Evolutionary conservation across 2,797 vertebrate genomes (phyloP), one percentile per base, ranked within the genome.

Genomic region (Discoglossus pictus): DNA sequence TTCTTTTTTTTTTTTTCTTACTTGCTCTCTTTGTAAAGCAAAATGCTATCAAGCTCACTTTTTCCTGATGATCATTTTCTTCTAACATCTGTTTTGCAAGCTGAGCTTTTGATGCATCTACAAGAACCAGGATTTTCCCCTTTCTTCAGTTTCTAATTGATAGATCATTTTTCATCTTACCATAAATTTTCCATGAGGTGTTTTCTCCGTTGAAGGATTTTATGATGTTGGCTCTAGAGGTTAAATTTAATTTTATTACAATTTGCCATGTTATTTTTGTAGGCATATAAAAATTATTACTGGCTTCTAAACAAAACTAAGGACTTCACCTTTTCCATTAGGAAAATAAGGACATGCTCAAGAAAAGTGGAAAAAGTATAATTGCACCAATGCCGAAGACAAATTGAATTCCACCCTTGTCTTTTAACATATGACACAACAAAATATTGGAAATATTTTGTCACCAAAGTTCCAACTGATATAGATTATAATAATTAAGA

Each of bases 231-330:
- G 42, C 63, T 17, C 27, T 6, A 24, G 21, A 35, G 21, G 21
- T 66, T 53, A 68, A 61, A 52, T 35, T 68, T 52, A 68, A 47
- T 25, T 53, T 53, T 52, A 61, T 53, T 44, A 46, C n/a, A 44
- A 25, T 51, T 17, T 68, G 39, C 31, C 18, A 46, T 61, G 55
- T 52, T 67, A 31, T 38, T 61, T 51, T 53, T 53, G 18, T 53
- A 35, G 39, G 56, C 36, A 25, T 20, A 44, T 13, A 65, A 27
- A n/a, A 55, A 59, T 59, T 59, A 50, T 52, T 61, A 39, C 25
- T 68, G 65, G 65, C 65, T 16, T 21, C 16, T 43, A 7, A 31
- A 59, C 44, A 48, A 60, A 48, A 24, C 34, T 42, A 51, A 53
- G 17, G 39, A 11, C 42, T 65, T 56, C 34, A 25, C 47, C 50